Conservation (phyloP, 2,888 invertebrate genomes). For the Falcaria lacertinaria region DNA sequence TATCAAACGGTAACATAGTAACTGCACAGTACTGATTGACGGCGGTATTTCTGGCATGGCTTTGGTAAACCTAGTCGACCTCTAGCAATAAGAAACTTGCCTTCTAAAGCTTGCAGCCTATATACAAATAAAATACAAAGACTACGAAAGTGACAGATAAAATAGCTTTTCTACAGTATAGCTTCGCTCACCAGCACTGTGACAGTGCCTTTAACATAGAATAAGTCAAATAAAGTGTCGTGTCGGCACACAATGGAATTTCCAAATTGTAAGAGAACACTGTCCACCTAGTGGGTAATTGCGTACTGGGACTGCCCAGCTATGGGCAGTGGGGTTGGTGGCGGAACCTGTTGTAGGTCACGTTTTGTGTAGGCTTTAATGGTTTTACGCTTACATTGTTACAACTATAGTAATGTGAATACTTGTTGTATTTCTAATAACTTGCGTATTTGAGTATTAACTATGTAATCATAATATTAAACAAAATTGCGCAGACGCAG, state of each 20-base stretch:
- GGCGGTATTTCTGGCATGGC: no score
- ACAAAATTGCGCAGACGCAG: no score
- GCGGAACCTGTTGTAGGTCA: not conserved
- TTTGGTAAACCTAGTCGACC: no score
- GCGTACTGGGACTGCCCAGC: not conserved
- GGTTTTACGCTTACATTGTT: not conserved
- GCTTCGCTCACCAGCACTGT: not conserved
- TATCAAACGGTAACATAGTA: no score
- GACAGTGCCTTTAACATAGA: conserved; percentile 15
- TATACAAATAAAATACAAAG: no score
- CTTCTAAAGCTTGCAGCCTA: no score
- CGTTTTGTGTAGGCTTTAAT: not conserved
- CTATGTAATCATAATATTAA: no score
- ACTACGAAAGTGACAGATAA: no score
- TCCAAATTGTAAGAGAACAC: conserved; percentile 31
- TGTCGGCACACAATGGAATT: conserved; percentile 32
- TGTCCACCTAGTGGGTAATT: conserved; percentile 9
- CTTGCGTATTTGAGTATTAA: no score
- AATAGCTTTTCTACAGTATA: conserved; percentile 1
- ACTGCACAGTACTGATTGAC: no score
- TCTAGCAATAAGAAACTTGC: no score
- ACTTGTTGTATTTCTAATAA: no score
- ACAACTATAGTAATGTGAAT: conserved; percentile 15
- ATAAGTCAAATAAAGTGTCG: conserved; percentile 30
- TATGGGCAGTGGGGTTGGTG: not conserved